Conservation (phyloP, 1,140 invertebrate species). For the Cydia strobilella region DNA sequence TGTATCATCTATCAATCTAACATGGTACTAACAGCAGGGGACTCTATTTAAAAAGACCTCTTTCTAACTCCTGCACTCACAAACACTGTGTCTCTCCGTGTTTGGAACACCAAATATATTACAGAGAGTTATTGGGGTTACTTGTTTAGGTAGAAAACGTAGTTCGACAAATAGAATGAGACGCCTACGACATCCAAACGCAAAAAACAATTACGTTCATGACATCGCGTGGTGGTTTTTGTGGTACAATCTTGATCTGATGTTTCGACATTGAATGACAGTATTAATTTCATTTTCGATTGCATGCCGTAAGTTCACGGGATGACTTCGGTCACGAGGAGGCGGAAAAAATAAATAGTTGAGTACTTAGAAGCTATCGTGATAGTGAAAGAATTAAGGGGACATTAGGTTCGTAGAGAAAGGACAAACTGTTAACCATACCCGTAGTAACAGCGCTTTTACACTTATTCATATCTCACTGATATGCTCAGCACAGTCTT, state of each 20-base stretch:
- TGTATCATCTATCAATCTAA: conserved; percentile 71
- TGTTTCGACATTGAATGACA: conserved; percentile 54
- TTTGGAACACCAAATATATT: background rate
- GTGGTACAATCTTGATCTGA: conserved; percentile 46
- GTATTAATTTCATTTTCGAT: conserved; percentile 49
- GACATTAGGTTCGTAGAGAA: background rate
- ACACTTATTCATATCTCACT: too few species aligned
- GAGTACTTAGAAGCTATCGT: background rate
- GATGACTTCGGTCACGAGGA: conserved; percentile 31
- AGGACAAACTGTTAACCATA: background rate
- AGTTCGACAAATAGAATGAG: conserved; percentile 44
- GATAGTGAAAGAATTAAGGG: background rate
- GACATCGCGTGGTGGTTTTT: conserved; percentile 50
- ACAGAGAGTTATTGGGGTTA: background rate
- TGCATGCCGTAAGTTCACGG: conserved; percentile 30
- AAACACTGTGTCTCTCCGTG: conserved; percentile 41
- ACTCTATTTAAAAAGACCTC: conserved; percentile 56
- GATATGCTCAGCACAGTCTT: too few species aligned
- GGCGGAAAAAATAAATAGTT: conserved; percentile 26
- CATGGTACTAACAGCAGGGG: conserved; percentile 58
- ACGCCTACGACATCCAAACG: conserved; percentile 50
- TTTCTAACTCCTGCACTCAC: conserved; percentile 38
- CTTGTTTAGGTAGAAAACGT: conserved; percentile 38
- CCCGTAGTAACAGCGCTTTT: background rate
- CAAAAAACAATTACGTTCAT: conserved; percentile 60